Evolutionary conservation across 2,888 invertebrate genomes (phyloP), one percentile per base, ranked within the genome.

Genomic region (Gryllus longicercus): DNA sequence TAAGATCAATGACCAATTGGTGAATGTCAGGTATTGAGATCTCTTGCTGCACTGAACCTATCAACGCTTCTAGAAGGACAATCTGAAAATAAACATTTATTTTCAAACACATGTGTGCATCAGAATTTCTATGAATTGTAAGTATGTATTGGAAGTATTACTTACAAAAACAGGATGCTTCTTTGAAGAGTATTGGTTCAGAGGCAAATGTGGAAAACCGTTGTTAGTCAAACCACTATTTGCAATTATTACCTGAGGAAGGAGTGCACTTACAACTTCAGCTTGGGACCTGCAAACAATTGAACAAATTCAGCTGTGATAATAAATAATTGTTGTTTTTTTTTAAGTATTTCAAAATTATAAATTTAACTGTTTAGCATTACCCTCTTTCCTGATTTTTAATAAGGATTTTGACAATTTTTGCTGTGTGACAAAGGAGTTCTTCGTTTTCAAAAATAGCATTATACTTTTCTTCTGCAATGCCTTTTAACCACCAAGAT

Each of bases 61-160:
- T 77, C 16, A 85, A 77, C 49, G 84, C 84, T 81, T 85, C 85
- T n/a, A 84, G 79, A 21, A 85, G 81, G 74, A 84, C 79, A 49
- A 84, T 82, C 85, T 85, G 81, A 2, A 81, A 79, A 50, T n/a
- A 49, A 76, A 76, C 18, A n/a, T 38, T 38, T 38, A 8, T 38
- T 8, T 38, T 38, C 38, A 38, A 38, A 38, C 38, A 38, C 38
- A 38, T 38, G 38, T 8, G 38, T 38, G 38, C 38, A 38, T 5
- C 5, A 38, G 38, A 38, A 38, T 38, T 38, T 38, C 38, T 8
- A 38, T 38, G 8, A 38, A 38, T 38, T 38, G 38, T 38, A 38
- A 8, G 38, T 8, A 8, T n/a, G 18, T 50, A 21, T 76, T 38
- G 75, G 23, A 51, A 75, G 25, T 38, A 50, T 21, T 38, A 81